Conservation (phyloP, 2,113 vertebrate species). For the Ptychochromis oligacanthus region DNA sequence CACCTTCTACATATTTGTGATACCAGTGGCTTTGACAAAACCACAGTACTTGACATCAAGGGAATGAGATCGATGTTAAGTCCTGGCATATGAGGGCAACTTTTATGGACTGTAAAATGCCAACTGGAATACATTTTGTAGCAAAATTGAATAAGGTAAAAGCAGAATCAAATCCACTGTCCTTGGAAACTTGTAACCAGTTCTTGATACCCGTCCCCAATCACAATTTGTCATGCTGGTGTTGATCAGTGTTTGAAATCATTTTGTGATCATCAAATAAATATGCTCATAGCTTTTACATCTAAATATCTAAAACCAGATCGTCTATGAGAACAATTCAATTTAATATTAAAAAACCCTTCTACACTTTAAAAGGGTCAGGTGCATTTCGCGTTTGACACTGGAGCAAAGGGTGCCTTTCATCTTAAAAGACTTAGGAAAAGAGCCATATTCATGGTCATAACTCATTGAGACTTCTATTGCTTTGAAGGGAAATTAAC, state of each 20-base stretch:
- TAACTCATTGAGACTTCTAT: conserved; percentile 56
- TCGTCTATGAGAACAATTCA: conserved; percentile 10
- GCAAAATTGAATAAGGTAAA: background rate
- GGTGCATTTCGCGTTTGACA: conserved; percentile 53
- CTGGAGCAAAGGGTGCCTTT: conserved; percentile 56
- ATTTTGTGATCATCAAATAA: conserved; percentile 27
- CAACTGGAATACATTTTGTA: background rate
- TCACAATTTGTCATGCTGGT: background rate
- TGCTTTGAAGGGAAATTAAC: conserved; percentile 74
- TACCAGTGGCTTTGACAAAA: background rate
- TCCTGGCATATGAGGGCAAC: background rate
- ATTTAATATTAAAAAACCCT: conserved; percentile 38
- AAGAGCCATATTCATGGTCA: conserved; percentile 60
- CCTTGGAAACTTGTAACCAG: background rate
- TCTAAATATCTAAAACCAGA: conserved; percentile 52
- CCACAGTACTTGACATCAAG: background rate
- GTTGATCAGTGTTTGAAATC: background rate
- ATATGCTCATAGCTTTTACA: conserved; percentile 30
- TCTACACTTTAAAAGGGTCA: conserved; percentile 55
- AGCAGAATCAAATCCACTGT: background rate
- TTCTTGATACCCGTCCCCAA: background rate
- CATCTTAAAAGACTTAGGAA: conserved; percentile 65
- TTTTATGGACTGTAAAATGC: background rate
- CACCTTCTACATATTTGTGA: background rate
- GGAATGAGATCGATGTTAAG: background rate